Evolutionary conservation across 2,113 vertebrate genomes (phyloP), one percentile per base, ranked within the genome.

Genomic region (Hydropotes inermis): DNA sequence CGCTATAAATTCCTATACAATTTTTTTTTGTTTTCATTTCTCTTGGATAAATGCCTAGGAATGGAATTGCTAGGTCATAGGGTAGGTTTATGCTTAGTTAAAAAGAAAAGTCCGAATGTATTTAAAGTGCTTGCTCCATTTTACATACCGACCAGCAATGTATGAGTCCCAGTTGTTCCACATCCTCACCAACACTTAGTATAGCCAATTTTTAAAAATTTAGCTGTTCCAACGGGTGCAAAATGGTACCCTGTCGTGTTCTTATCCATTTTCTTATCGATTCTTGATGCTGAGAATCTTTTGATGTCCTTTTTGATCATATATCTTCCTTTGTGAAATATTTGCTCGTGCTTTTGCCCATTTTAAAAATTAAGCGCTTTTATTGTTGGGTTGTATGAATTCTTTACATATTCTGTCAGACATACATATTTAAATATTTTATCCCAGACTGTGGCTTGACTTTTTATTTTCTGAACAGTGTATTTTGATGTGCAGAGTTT

Each of bases 361-460:
- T 81, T 82, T 85, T 16, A 84, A 92, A 96, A 94, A 85, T 6
- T 21, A 21, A 55, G 57, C 58, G 76, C 54, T 92, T 97, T 90
- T 74, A 28, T 83, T 92, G n/a, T 94, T 89, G 47, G 27, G 61
- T 96, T 78, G 2, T n/a, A 83, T 16, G 14, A 82, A 15, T 67
- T 96, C 36, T 95, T 95, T 92, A 82, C 28, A n/a, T 79, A 64
- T 43, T 90, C 95, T 94, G 3, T 94, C 14, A 87, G 50, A 58
- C 16, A 91, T 36, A 28, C 1, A 60, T 84, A 47, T 70, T 83
- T 83, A 95, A 90, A 85, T 61, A 61, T 86, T 82, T 89, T 87
- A 57, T 85, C 39, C 54, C 67, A 86, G 78, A 54, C 58, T 87
- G 47, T 82, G n/a, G 16, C 64, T 96, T 94, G 43, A 12, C 39